These are phyloP conservation scores for Ctenopoma multispine DNA, from an alignment of 2,797 vertebrate genomes.

Conservation along the genomic window DNA sequence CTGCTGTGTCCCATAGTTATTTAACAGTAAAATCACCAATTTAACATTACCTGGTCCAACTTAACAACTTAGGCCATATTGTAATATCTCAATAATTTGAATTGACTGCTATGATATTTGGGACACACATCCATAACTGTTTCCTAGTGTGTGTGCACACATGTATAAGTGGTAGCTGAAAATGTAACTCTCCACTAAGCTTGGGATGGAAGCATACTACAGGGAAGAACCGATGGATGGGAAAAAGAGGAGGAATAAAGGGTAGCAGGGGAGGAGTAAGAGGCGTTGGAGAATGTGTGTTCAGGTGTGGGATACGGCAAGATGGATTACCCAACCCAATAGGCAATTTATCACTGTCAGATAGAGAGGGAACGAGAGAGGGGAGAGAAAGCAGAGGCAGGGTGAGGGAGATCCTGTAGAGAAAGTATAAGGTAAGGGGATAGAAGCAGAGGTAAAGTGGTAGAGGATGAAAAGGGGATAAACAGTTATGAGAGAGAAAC, in stretches of 20 bases:
- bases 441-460: conserved; percentile 17
- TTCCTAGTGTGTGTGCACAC: conserved; percentile 27
- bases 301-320: conserved; percentile 76
- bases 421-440: conserved; percentile 21
- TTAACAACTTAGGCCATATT: too few species aligned
- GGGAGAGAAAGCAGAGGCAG: conserved; percentile 23
- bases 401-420: conserved; percentile 8
- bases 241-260: conserved; percentile 46
- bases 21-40: too few species aligned
- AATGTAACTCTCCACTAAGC: too few species aligned
- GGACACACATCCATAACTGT: background rate
- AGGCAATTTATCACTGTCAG: conserved; percentile 85
- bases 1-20: too few species aligned
- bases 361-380: conserved; percentile 36
- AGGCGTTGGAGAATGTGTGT: conserved; percentile 62
- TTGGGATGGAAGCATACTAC: conserved; percentile 43
- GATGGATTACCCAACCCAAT: conserved; percentile 78
- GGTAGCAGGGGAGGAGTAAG: conserved; percentile 41
- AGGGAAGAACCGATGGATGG: conserved; percentile 39
- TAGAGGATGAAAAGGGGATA: conserved; percentile 20
- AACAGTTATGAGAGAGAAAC: conserved; percentile 16
- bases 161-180: too few species aligned
- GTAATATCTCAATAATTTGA: too few species aligned
- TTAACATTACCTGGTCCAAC: too few species aligned
- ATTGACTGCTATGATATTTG: too few species aligned